Base-by-base conservation (phyloP, 2,888 invertebrate species). In the Lottia scabra region DNA sequence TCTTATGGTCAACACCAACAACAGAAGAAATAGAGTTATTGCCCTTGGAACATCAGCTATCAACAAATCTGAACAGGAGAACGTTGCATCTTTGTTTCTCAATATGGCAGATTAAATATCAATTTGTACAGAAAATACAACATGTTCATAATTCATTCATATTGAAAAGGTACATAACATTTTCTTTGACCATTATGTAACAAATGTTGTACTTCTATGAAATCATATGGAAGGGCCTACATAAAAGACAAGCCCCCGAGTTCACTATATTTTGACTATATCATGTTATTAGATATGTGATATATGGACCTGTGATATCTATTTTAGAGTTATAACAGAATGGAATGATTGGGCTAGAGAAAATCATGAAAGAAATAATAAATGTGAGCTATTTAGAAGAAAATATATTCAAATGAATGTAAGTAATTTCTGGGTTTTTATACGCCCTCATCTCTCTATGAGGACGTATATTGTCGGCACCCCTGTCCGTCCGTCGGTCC, bases 1-100 rank as follows among this genome's bases (percentile, higher is more conserved):
- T 79, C 65, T 71, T 85, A 63, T 85, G 85, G 85, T 76, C 81
- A n/a, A 81, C 80, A 16, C 74, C 80, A 48, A 85, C 84, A 1
- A 74, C 75, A 12, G 80, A 80, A 72, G 85, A 85, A 67, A 72
- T 80, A 64, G 68, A 75, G 63, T 75, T 85, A 63, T 72, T 81
- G 63, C 84, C 84, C 23, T 63, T 81, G 26, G 85, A 85, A 69
- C 74, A 74, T 6, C 65, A 74, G 4, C 76, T 84, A 68, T 75
- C 73, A 15, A 70, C 76, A 56, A 72, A 79, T 69, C 75, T 83
- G 15, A 74, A 78, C 15, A 78, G 70, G 19, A 80, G 80, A 63
- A 74, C 79, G 8, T 73, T 83, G 27, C 38, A 44, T 12, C 67
- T 76, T 19, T 83, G 81, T 46, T 82, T 81, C 68, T 64, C 73